Base-by-base conservation (phyloP, 2,797 vertebrate genomes). In the Pseudochirops cupreus region DNA sequence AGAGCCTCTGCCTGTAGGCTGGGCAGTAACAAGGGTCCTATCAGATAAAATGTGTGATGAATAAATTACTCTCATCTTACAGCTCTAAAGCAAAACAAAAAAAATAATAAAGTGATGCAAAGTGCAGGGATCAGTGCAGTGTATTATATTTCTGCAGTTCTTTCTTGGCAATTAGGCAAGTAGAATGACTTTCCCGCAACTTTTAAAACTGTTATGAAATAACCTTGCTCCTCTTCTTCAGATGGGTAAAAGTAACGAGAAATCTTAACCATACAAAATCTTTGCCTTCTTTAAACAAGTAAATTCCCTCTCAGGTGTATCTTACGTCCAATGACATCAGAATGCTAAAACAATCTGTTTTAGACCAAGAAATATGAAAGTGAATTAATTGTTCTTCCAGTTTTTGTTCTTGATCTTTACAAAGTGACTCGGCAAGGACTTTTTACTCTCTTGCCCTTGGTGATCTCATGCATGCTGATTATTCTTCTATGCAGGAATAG, bases 71-170 rank as follows among this genome's bases (percentile, higher is more conserved):
- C 28, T 93, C 97, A 96, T 59, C 58, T 46, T 50, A 93, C 3
- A 97, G 28, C 18, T 91, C 21, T 96, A 94, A 94, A 96, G 91
- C 11, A 91, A 96, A 29, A 59, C 39, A 94, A 55, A 46, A 94
- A 91, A 91, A 28, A 87, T n/a, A 67, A 74, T 39, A 74, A 74
- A 87, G 74, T 46, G 74, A 87, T 46, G 9, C 59, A 56, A 93
- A 93, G 67, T 50, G 67, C 89, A 87, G n/a, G 55, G 56, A 18
- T 92, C 93, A 94, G 58, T 93, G 50, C 3, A 90, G 14, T 62
- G 58, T 1, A 33, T 67, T 91, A 46, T 91, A 93, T 93, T 62
- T 97, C 10, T 57, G 29, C 46, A 50, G 39, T 9, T 46, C 95
- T 58, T 93, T 59, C 3, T 91, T 93, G 94, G 96, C 57, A 95